Evolutionary conservation across 2,888 invertebrate genomes (phyloP), one percentile per base, ranked within the genome.

Genomic region (Diarsia dahlii): DNA sequence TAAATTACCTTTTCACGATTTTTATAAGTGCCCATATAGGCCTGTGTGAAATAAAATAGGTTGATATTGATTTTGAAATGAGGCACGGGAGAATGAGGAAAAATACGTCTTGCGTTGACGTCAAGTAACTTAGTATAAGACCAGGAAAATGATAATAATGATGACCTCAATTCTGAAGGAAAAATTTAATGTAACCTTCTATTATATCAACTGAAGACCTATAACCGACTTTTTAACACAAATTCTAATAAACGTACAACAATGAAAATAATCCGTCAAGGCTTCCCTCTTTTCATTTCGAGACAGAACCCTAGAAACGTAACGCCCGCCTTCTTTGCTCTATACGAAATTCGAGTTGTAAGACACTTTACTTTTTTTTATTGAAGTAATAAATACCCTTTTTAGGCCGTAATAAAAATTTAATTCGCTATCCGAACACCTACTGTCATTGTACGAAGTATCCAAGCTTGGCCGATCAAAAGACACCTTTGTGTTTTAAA

Each of bases 351-450:
- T 62, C 58, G 66, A 78, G 75, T 65, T 76, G 63, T 68, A 67
- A 86, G 74, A 75, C 74, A 73, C 65, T 81, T 80, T 78, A 52
- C 15, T 63, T 74, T 80, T 80, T 85, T 86, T 84, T 87, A 88
- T 85, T 85, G 78, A 88, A 81, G 87, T 73, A 87, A 87, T 89
- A 84, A 83, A 88, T 84, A 88, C 87, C 83, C 80, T 88, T 84
- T 85, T 72, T 60, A 72, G 58, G 68, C 34, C 45, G 76, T 84
- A 82, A 88, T 88, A 88, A 88, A 88, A 88, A 78, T 81, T 84
- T 88, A 89, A 88, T 88, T 88, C 71, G 65, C 74, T 23, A 73
- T 76, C 65, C 62, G 76, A 87, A 87, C 77, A 86, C 78, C 86
- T 74, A 63, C 74, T 76, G 45, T 66, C 65, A 72, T 76, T 78